Conservation (phyloP, 2,888 invertebrate species). For the Hirtodrosophila alboralis region DNA sequence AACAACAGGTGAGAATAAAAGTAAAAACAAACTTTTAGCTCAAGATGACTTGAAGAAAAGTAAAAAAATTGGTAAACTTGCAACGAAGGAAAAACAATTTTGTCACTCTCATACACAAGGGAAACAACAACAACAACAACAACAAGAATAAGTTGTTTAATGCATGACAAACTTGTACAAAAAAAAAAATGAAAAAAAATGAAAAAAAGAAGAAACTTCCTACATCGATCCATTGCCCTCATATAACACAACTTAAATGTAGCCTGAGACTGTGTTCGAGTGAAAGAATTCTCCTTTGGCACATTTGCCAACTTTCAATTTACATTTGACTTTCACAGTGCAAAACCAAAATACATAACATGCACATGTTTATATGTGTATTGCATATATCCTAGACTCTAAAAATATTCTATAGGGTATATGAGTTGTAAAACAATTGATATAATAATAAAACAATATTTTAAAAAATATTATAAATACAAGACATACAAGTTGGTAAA, state of each 20-base stretch:
- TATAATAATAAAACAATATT: not conserved
- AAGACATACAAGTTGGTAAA: no score
- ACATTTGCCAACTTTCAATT: constrained; percentile 75
- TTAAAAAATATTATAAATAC: no score
- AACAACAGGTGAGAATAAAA: constrained; percentile 67
- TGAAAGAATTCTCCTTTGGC: constrained; percentile 41
- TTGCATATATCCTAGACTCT: constrained; percentile 24
- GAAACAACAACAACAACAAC: constrained; percentile 6
- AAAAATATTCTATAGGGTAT: constrained; percentile 5
- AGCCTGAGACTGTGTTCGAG: no score
- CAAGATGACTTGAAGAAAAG: constrained; percentile 28
- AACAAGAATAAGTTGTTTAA: not conserved
- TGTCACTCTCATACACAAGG: constrained; percentile 18
- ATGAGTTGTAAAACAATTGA: not conserved
- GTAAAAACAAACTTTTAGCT: not conserved
- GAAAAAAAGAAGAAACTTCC: not conserved
- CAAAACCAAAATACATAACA: constrained; percentile 38
- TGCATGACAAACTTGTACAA: constrained; percentile 10
- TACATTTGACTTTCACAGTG: constrained; percentile 60
- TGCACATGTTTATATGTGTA: constrained; percentile 17
- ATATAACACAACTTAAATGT: constrained; percentile 11
- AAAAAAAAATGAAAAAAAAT: no score
- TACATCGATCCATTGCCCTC: constrained; percentile 31
- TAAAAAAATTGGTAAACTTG: no score
- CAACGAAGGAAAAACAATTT: constrained; percentile 37